Evolutionary conservation across 1,140 invertebrate species (phyloP).

Genomic region (Araneus ventricosus): DNA sequence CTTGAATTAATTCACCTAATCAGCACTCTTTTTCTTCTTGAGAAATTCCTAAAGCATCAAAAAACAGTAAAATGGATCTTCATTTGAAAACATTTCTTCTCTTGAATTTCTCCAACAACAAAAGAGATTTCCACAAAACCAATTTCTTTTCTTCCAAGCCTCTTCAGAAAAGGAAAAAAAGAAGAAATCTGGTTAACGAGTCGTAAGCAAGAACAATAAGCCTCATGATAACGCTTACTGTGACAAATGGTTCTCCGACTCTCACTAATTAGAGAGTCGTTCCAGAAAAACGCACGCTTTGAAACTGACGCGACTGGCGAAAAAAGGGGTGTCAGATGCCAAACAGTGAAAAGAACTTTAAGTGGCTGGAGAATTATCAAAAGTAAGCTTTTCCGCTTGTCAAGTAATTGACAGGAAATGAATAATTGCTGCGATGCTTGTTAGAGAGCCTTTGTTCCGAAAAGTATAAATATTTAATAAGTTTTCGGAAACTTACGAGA

Average conservation of each 20-base stretch:
- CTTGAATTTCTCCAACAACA: no score
- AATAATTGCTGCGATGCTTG: constrained; percentile 67
- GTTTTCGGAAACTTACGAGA: background rate
- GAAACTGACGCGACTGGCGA: background rate
- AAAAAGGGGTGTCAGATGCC: background rate
- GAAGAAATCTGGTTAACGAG: background rate
- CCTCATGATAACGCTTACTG: background rate
- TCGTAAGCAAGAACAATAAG: background rate
- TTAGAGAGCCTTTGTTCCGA: background rate
- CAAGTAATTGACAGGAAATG: background rate
- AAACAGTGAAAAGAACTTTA: background rate
- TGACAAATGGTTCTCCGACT: background rate
- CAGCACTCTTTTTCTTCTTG: no score
- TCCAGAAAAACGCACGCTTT: background rate
- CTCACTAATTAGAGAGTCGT: background rate
- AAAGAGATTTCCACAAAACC: no score
- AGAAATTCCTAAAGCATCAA: no score
- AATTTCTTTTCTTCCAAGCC: background rate
- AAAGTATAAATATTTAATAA: background rate
- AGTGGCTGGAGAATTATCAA: background rate
- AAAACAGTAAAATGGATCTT: no score
- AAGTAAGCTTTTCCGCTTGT: background rate
- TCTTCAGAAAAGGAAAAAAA: background rate
- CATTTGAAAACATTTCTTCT: no score
- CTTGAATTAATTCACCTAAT: no score